phyloP scores from a whole-genome alignment of 1,140 invertebrate species.

The Leptestheria dahalacensis region DNA sequence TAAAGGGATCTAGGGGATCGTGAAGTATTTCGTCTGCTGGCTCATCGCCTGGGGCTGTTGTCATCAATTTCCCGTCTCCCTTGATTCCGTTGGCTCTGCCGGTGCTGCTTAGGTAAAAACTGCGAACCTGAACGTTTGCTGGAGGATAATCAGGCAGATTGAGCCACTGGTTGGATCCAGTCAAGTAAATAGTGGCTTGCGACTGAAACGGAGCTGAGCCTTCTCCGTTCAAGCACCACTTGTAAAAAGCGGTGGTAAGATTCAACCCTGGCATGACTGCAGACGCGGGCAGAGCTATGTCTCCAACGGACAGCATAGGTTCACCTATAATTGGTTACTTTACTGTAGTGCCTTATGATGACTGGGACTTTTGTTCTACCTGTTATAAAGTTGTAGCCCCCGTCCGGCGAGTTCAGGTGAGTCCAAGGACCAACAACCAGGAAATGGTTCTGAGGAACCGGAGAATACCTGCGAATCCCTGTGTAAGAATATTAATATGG shows the following conservation, averaged over 20 bases:
- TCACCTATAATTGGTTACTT: too few relatives aligned
- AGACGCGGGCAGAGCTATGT: background rate
- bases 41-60: background rate
- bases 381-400: background rate
- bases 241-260: background rate
- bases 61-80: background rate
- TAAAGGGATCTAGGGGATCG: background rate
- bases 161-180: background rate
- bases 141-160: background rate
- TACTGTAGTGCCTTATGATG: too few relatives aligned
- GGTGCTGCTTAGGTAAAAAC: background rate
- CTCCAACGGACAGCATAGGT: background rate
- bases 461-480: too few relatives aligned
- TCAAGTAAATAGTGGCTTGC: background rate
- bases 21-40: background rate
- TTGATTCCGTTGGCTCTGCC: background rate
- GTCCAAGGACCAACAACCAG: background rate
- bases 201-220: background rate
- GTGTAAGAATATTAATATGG: too few relatives aligned
- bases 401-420: background rate
- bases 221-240: background rate
- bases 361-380: too few relatives aligned
- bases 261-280: background rate
- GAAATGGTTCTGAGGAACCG: background rate
- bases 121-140: background rate